Percentiles rank a stretch among this genome's conserved stretches.
phyloP scores from a whole-genome alignment of 2,797 vertebrate genomes.

The Okamejei kenojei region DNA sequence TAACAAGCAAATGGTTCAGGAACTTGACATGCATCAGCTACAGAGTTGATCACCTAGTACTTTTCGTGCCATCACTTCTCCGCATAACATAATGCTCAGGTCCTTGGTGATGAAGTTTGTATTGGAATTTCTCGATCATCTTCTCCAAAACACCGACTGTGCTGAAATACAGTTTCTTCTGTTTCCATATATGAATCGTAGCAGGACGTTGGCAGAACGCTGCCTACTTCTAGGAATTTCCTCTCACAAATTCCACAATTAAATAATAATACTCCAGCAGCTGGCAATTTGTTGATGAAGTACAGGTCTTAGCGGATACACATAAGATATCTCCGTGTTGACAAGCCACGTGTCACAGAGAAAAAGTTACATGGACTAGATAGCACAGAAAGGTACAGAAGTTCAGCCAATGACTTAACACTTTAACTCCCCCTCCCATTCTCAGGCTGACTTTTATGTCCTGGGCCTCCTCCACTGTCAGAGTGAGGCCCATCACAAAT shows the following conservation, averaged over 20 bases:
- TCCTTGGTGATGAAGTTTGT: not conserved
- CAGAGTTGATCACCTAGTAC: not conserved
- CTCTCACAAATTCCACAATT: not conserved
- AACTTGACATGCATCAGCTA: not conserved
- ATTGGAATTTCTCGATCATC: not conserved
- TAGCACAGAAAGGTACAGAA: not conserved
- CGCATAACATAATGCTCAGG: not conserved
- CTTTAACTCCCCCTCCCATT: too few relatives aligned
- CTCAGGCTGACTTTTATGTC: too few relatives aligned
- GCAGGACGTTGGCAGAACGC: not conserved
- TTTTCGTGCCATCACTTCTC: not conserved
- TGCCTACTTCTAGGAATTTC: not conserved
- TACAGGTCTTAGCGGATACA: not conserved
- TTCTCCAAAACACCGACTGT: not conserved
- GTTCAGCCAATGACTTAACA: not conserved
- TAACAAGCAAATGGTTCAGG: slow-evolving; percentile 14
- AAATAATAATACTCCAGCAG: too few relatives aligned
- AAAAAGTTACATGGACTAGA: too few relatives aligned
- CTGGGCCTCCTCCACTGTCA: too few relatives aligned
- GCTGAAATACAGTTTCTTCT: not conserved
- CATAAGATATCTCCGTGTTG: not conserved
- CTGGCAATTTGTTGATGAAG: not conserved
- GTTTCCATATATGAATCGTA: not conserved
- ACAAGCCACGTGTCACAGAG: not conserved
- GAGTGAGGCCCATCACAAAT: too few relatives aligned